phyloP scores from a whole-genome alignment of 2,888 invertebrate species.

The Diplazon laetatorius region DNA sequence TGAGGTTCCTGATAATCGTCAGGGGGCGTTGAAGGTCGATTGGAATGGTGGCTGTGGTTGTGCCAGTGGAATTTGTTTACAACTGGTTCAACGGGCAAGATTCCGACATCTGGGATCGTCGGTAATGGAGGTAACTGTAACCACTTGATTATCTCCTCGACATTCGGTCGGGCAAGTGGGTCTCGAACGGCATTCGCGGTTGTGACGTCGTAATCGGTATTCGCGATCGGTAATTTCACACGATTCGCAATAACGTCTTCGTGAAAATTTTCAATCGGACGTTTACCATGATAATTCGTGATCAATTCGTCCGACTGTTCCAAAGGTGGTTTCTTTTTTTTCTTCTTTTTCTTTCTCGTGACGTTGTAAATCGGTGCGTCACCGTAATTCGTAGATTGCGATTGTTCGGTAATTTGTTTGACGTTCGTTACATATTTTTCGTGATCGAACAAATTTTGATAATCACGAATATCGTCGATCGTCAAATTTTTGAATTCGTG shows the following conservation, averaged over 20 bases:
- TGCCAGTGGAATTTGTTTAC: conserved; percentile 66
- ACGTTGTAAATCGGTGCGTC: conserved; percentile 39
- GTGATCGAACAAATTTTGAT: conserved; percentile 76
- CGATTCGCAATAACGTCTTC: conserved; percentile 17
- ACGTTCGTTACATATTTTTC: conserved; percentile 76
- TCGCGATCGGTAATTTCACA: conserved; percentile 10
- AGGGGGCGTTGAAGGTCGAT: conserved; percentile 59
- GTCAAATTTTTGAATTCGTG: conserved; percentile 77
- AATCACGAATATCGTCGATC: conserved; percentile 71
- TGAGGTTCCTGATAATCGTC: conserved; percentile 37
- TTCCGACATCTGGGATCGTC: conserved; percentile 60
- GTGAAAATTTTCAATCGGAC: conserved; percentile 24
- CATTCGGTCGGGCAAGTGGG: conserved; percentile 62
- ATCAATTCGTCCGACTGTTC: neutral
- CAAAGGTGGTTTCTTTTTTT: conserved; percentile 43
- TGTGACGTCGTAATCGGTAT: conserved; percentile 12
- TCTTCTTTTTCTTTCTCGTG: conserved; percentile 38
- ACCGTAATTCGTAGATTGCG: conserved; percentile 23
- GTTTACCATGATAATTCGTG: conserved; percentile 19
- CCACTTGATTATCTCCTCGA: conserved; percentile 75
- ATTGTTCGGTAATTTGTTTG: conserved; percentile 40
- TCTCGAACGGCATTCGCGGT: conserved; percentile 42
- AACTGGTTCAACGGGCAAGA: conserved; percentile 55
- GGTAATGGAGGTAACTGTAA: conserved; percentile 73
- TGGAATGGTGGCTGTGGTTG: conserved; percentile 70